Base-by-base conservation (phyloP, 2,888 invertebrate species). In the Seira musarum region DNA sequence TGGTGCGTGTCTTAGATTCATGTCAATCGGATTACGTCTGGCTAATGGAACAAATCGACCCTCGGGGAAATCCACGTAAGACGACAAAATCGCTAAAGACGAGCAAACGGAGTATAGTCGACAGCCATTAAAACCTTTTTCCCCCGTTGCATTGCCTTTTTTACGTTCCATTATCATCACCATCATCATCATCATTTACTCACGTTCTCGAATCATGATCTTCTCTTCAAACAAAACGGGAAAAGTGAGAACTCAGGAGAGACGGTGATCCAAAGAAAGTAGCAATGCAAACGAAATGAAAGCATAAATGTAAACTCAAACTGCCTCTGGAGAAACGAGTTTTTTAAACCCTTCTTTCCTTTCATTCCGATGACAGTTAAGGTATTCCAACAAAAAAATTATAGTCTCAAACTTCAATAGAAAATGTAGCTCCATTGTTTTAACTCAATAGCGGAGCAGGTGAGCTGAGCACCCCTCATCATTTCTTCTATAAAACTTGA, bases 31-130 rank as follows among this genome's bases (percentile, higher is more conserved):
- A 77, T 77, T 77, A 77, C 77, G 70, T 77, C 77, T 70, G 70
- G 69, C 77, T 77, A 77, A 77, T 77, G 77, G 77, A 77, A 77
- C 77, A 77, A 77, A 77, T 77, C 77, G 77, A 77, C 64, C 77
- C 77, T 77, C 35, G 64, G 77, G 77, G 77, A 77, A 76, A 76
- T 69, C 40, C 53, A 24, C 19, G 68, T 68, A 65, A 77, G 76
- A 64, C 70, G 69, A 77, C 70, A 22, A 21, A 24, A 77, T 46
- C 30, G 30, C 30, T 30, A 30, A 30, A 70, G 65, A 77, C 64
- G 70, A 77, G 69, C 64, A 70, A 70, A 30, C 30, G 30, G 30
- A 57, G 60, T 35, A 65, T 57, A 65, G 77, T 22, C 77, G 70
- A 77, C 77, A 65, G 61, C 77, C 60, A 70, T 77, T 77, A 77